These are phyloP conservation scores for Myiotriccus ornatus DNA, from an alignment of 2,797 vertebrate genomes.

Conservation along the genomic window DNA sequence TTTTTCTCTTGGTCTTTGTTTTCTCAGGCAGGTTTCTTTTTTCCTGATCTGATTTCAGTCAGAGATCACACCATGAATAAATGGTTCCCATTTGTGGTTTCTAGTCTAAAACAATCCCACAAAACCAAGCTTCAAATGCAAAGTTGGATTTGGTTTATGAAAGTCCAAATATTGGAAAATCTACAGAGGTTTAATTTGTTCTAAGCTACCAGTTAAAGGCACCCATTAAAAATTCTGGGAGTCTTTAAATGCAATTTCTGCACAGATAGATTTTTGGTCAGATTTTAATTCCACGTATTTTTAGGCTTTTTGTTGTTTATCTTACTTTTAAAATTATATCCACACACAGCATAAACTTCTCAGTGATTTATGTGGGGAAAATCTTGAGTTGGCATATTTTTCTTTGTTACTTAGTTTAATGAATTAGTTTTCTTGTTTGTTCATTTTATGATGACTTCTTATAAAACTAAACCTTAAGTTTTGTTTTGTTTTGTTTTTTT, in stretches of 20 bases:
- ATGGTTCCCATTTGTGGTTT: neutral
- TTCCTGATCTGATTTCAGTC: neutral
- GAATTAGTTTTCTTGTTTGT: neutral
- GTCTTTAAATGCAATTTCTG: neutral
- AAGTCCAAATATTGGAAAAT: neutral
- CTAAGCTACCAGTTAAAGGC: neutral
- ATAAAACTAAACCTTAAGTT: neutral
- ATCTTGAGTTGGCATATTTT: neutral
- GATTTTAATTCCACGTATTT: neutral
- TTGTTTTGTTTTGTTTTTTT: neutral
- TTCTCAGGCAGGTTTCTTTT: neutral
- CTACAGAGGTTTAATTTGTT: neutral
- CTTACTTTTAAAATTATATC: neutral
- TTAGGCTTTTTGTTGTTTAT: constrained; percentile 12
- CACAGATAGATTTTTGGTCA: neutral
- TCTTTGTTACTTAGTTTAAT: neutral
- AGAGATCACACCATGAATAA: neutral
- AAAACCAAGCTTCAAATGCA: neutral
- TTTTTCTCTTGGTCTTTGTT: neutral
- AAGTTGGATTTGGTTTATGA: neutral
- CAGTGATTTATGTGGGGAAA: neutral
- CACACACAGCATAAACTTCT: neutral
- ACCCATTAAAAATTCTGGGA: neutral
- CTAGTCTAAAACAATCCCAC: neutral
- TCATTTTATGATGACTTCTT: neutral